Base-by-base conservation (phyloP, 2,888 invertebrate species). In the Tenthredo distinguenda region DNA sequence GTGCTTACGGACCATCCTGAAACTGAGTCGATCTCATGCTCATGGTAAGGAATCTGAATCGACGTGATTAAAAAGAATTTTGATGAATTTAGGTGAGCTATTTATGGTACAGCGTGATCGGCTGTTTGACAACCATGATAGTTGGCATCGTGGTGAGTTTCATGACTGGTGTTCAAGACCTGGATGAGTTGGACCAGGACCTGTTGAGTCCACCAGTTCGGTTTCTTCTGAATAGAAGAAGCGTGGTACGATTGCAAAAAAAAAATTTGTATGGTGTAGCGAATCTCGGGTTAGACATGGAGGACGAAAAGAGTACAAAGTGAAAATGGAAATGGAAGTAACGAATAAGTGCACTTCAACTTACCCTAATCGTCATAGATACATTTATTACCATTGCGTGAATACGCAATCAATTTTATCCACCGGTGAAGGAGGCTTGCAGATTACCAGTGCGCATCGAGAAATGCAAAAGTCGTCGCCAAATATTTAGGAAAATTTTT, bases 91-190 rank as follows among this genome's bases (percentile, higher is more conserved):
- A 93, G 93, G 91, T 91, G 31, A 93, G 93, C 86, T 98, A 98
- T 92, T 95, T 98, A 91, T 98, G 98, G 98, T 98, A 98, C 94
- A 97, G 98, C 9, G 96, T 96, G 84, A 95, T 98, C 85, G 98
- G 98, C 4, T 97, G 96, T 88, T 88, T 96, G 4, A 94, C 96
- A 0, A 98, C 97, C 0, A 93, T 98, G 37, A 90, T 97, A 15
- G 94, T 97, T 15, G 98, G 98, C 0, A 93, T 97, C 71, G 84
- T 96, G 2, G 96, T 96, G 58, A 98, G 98, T n/a, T 94, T 96
- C 40, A 89, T 95, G 31, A 96, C 96, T 0, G 96, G 96, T 0
- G 93, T 94, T 65, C 95, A 95, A 72, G 94, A 96, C 89, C 96
- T 96, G 0, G 94, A 95, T 0, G 94, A 95, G 18, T 94, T 97